These are phyloP conservation scores for Halotydeus destructor DNA, from an alignment of 1,140 invertebrate genomes.

Conservation along the genomic window DNA sequence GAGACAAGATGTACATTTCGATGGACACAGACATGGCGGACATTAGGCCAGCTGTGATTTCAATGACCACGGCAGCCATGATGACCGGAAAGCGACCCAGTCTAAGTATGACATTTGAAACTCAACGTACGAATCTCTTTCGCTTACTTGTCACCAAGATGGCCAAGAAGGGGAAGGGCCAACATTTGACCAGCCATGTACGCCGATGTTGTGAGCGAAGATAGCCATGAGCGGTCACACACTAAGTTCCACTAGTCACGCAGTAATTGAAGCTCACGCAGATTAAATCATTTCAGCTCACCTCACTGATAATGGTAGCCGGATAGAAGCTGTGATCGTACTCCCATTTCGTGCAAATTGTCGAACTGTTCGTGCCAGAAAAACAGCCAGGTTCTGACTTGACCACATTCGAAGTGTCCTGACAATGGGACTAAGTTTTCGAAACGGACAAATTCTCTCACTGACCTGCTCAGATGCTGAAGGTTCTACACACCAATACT, in stretches of 20 bases:
- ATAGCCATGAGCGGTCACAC: slow-evolving; percentile 40
- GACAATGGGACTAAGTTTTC: too few relatives aligned
- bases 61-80: background rate
- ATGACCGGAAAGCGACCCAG: slow-evolving; percentile 20
- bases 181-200: slow-evolving; percentile 62
- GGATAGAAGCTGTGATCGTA: slow-evolving; percentile 13
- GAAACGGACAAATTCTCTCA: background rate
- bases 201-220: slow-evolving; percentile 46
- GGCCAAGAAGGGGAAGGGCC: slow-evolving; percentile 53
- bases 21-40: background rate
- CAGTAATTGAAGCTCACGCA: background rate
- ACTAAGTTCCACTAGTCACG: slow-evolving; percentile 43
- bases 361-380: too few relatives aligned
- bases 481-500: slow-evolving; percentile 5
- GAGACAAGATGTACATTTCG: background rate
- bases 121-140: too few relatives aligned
- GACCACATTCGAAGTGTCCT: too few relatives aligned
- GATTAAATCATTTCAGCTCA: background rate
- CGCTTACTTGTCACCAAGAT: slow-evolving; percentile 60
- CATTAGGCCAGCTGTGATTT: background rate
- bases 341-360: slow-evolving; percentile 13
- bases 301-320: slow-evolving; percentile 16
- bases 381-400: too few relatives aligned
- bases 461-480: background rate
- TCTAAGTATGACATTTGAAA: too few relatives aligned